Evolutionary conservation across 2,797 vertebrate genomes (phyloP).

Genomic region (Diplodus puntazzo): DNA sequence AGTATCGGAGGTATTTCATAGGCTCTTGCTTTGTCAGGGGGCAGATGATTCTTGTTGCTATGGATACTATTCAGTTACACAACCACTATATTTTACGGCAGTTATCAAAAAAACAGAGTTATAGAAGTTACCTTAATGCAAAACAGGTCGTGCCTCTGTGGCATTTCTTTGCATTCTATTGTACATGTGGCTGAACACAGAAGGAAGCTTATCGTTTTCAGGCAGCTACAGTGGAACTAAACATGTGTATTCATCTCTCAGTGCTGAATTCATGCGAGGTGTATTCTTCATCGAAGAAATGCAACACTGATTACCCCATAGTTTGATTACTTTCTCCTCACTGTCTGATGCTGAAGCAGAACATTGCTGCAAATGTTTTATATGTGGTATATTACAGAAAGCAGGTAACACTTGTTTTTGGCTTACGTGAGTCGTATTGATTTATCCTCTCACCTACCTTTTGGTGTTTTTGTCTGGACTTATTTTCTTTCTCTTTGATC

Average conservation of each 20-base stretch:
- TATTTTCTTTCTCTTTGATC: constrained; percentile 50
- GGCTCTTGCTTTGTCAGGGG: not conserved
- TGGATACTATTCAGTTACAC: constrained; percentile 6
- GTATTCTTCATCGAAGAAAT: constrained; percentile 36
- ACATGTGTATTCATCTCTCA: constrained; percentile 23
- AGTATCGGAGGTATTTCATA: not conserved
- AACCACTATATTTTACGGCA: constrained; percentile 6
- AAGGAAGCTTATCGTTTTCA: constrained; percentile 35
- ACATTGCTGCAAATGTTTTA: constrained; percentile 18
- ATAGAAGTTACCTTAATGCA: constrained; percentile 6
- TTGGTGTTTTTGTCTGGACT: constrained; percentile 9
- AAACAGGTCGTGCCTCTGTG: constrained; percentile 10
- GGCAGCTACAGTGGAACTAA: constrained; percentile 52
- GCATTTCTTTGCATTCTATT: constrained; percentile 20
- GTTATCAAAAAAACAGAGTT: constrained; percentile 9
- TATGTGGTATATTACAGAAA: not conserved
- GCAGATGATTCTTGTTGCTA: constrained; percentile 25
- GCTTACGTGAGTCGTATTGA: constrained; percentile 28
- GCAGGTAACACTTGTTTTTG: not conserved
- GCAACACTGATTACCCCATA: constrained; percentile 19
- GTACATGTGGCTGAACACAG: constrained; percentile 16
- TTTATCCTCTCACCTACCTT: constrained; percentile 23
- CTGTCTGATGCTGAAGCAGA: constrained; percentile 20
- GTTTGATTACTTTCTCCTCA: constrained; percentile 35
- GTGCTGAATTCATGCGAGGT: constrained; percentile 19